Conservation (phyloP, 2,113 vertebrate genomes). For the Gobio gobio region DNA sequence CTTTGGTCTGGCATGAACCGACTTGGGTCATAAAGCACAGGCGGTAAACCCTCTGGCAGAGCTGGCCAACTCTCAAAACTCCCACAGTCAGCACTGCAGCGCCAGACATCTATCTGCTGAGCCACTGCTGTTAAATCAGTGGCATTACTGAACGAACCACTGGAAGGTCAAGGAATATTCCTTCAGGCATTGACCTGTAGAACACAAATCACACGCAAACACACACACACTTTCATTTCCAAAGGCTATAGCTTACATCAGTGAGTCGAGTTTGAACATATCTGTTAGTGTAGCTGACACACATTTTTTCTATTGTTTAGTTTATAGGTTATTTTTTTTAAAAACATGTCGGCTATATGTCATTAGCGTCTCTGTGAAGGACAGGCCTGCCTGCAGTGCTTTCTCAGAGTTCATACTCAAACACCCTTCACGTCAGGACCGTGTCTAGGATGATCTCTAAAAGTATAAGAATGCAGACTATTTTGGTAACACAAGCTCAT, state of each 20-base stretch:
- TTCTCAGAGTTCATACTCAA: background rate
- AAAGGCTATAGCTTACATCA: background rate
- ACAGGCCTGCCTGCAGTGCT: background rate
- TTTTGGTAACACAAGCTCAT: conserved; percentile 13
- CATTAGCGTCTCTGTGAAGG: background rate
- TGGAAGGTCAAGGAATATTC: background rate
- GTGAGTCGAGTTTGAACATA: background rate
- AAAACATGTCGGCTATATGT: background rate
- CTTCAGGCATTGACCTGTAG: too few relatives aligned
- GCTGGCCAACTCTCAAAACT: conserved; percentile 16
- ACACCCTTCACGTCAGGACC: background rate
- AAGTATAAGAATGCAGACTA: background rate
- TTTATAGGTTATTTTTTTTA: background rate
- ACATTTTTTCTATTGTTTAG: background rate
- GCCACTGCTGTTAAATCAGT: conserved; percentile 13
- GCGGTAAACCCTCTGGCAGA: background rate
- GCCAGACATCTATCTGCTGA: conserved; percentile 21
- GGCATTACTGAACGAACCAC: background rate
- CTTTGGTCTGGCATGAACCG: conserved; percentile 36
- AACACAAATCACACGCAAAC: too few relatives aligned
- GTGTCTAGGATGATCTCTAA: background rate
- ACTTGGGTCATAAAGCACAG: conserved; percentile 13
- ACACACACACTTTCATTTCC: too few relatives aligned
- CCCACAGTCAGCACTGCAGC: background rate
- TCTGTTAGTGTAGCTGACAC: background rate